Conservation (phyloP, 92 coral and sea anemone genomes). For the Umimayanthus kanabou region DNA sequence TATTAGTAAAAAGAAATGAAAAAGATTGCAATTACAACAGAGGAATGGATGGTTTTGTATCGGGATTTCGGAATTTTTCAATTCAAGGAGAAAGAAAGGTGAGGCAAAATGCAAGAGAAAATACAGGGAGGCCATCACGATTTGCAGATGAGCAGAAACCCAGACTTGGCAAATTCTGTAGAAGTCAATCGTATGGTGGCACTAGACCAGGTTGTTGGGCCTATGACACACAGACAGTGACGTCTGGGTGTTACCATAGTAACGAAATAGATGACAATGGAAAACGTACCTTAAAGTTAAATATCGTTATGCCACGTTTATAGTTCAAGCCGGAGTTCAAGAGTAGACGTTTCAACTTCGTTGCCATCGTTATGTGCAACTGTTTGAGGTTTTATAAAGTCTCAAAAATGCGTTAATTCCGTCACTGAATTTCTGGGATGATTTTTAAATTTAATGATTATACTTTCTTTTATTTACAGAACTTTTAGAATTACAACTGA, state of each 20-base stretch:
- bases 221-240: background rate
- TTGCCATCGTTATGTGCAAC: too few species aligned
- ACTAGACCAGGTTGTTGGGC: slow-evolving; percentile 1
- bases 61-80: background rate
- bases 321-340: too few species aligned
- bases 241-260: background rate
- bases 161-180: background rate
- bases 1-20: background rate
- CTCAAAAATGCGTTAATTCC: too few species aligned
- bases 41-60: background rate
- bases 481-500: too few species aligned
- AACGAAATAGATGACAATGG: background rate
- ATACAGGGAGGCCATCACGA: background rate
- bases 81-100: background rate
- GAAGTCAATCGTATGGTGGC: background rate
- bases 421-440: too few species aligned
- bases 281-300: slow-evolving; percentile 11
- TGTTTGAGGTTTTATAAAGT: too few species aligned
- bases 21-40: too few species aligned
- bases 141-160: background rate
- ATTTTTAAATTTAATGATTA: too few species aligned
- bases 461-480: too few species aligned
- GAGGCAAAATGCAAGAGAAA: background rate
- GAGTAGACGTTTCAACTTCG: too few species aligned
- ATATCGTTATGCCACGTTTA: background rate